Percentiles rank a stretch among this genome's conserved stretches.
These are phyloP conservation scores for Leptopilina boulardi DNA, from an alignment of 1,140 invertebrate genomes.

Conservation along the genomic window DNA sequence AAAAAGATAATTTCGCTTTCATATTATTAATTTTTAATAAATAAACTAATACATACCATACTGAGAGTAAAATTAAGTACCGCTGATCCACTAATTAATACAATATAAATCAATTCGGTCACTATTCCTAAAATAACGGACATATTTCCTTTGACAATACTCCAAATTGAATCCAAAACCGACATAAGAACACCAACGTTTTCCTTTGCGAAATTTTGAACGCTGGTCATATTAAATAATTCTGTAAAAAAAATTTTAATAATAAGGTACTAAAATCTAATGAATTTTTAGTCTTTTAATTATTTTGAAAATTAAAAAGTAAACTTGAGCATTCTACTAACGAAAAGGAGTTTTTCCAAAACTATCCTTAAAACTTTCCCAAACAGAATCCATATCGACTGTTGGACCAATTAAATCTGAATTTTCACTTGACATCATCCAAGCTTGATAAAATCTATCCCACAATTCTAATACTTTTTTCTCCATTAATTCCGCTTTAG, in stretches of 20 bases:
- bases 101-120: conserved; percentile 89
- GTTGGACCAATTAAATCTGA: conserved; percentile 79
- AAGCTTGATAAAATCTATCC: conserved; percentile 95
- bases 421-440: conserved; percentile 83
- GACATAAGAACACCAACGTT: conserved; percentile 94
- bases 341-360: conserved; percentile 82
- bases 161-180: conserved; percentile 94
- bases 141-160: conserved; percentile 93
- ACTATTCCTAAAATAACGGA: conserved; percentile 91
- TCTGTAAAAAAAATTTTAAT: conserved; percentile 70
- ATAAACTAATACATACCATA: conserved; percentile 80
- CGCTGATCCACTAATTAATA: conserved; percentile 94
- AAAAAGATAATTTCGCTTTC: too few species aligned
- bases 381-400: conserved; percentile 81
- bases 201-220: conserved; percentile 90
- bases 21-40: conserved; percentile 41
- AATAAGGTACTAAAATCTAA: conserved; percentile 32
- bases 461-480: conserved; percentile 94
- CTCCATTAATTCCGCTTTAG: conserved; percentile 90
- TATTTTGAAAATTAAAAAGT: conserved; percentile 7
- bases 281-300: too few species aligned
- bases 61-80: conserved; percentile 95
- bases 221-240: conserved; percentile 84
- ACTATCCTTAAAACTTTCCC: conserved; percentile 84
- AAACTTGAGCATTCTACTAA: too few species aligned